phyloP scores from a whole-genome alignment of 2,888 invertebrate genomes.

The Parapristionchus giblindavisi region DNA sequence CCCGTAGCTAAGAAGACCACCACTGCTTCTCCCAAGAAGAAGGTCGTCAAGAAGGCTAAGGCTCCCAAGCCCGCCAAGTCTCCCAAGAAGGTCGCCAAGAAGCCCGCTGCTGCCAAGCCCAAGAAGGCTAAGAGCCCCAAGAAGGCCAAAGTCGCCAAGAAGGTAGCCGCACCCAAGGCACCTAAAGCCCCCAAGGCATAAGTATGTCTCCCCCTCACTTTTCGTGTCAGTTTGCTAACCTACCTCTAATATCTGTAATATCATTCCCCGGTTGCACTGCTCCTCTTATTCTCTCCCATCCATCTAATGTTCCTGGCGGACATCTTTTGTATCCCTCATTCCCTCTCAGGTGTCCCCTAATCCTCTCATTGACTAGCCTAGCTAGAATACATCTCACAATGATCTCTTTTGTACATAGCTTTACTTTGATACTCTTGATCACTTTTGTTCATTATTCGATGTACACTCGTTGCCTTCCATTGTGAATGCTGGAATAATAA shows the following conservation, averaged over 20 bases:
- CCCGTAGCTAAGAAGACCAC: slow-evolving; percentile 24
- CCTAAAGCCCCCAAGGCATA: slow-evolving; percentile 31
- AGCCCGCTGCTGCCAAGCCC: slow-evolving; percentile 34
- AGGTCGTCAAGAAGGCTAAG: slow-evolving; percentile 23
- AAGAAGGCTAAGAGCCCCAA: slow-evolving; percentile 31
- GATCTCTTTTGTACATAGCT: slow-evolving; percentile 36
- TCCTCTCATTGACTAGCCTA: slow-evolving; percentile 22
- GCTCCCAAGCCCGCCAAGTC: slow-evolving; percentile 26
- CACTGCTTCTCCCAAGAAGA: slow-evolving; percentile 36
- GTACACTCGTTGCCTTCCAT: too few relatives aligned
- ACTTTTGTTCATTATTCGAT: too few relatives aligned
- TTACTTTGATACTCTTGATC: background rate
- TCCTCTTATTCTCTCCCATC: background rate
- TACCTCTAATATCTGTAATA: slow-evolving; percentile 21
- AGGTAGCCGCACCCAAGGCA: background rate
- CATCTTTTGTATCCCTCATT: background rate
- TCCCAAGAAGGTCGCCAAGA: slow-evolving; percentile 35
- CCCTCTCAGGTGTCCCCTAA: slow-evolving; percentile 1
- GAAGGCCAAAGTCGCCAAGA: slow-evolving; percentile 20
- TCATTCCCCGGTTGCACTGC: background rate
- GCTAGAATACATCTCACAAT: slow-evolving; percentile 19
- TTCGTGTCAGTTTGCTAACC: background rate
- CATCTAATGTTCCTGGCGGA: slow-evolving; percentile 16
- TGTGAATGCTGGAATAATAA: too few relatives aligned
- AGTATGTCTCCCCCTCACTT: background rate